Percentiles rank a stretch among this genome's conserved stretches.
Evolutionary conservation across 2,113 vertebrate species (phyloP).

Genomic region (Rousettus leschenaultii): DNA sequence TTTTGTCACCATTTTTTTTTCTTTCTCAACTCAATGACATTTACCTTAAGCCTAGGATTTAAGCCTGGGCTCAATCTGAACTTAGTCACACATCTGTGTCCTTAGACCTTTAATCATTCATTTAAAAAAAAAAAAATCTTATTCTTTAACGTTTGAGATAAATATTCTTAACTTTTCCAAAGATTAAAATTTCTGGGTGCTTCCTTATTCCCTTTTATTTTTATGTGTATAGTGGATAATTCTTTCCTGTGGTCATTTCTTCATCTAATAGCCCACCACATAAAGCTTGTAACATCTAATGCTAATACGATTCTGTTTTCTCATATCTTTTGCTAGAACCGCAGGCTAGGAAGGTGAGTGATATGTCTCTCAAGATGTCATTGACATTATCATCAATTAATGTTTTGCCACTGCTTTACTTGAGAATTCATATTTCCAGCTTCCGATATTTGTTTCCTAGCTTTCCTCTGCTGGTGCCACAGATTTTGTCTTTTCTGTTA

Average conservation of each 20-base stretch:
- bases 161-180: background rate
- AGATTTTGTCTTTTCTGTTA: background rate
- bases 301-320: background rate
- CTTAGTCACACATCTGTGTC: background rate
- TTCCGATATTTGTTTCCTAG: background rate
- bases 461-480: background rate
- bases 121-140: background rate
- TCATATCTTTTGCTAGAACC: background rate
- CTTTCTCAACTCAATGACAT: background rate
- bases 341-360: background rate
- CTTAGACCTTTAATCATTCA: background rate
- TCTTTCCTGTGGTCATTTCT: background rate
- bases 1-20: background rate
- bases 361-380: background rate
- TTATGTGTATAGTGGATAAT: background rate
- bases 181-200: background rate
- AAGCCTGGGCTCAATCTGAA: background rate
- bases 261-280: background rate
- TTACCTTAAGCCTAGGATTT: background rate
- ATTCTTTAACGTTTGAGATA: background rate
- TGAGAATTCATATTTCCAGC: background rate
- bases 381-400: background rate
- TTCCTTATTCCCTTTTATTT: background rate
- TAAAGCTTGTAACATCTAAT: background rate
- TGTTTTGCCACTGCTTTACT: background rate